Percentiles rank a stretch among this genome's conserved stretches.
Conservation (phyloP, 2,888 invertebrate genomes). For the Caenorhabditis doughertyi region DNA sequence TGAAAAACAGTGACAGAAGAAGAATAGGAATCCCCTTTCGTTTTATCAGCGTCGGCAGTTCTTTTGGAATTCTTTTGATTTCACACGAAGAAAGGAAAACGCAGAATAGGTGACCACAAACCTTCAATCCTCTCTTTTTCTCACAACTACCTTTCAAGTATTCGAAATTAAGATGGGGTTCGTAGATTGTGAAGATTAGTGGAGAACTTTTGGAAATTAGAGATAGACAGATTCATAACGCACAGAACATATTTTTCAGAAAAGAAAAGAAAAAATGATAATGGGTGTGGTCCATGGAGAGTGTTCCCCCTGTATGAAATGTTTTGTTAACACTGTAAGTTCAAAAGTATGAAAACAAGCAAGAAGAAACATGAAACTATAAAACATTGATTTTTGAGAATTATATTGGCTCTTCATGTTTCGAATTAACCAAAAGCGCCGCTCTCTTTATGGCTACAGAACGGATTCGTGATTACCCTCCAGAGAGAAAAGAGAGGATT, state of each 20-base stretch:
- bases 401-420: no score
- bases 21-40: background rate
- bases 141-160: slow-evolving; percentile 24
- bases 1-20: background rate
- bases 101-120: slow-evolving; percentile 26
- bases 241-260: slow-evolving; percentile 6
- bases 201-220: background rate
- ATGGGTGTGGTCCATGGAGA: slow-evolving; percentile 11
- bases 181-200: background rate
- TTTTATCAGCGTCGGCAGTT: slow-evolving; percentile 5
- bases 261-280: background rate
- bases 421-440: no score
- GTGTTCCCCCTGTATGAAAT: background rate
- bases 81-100: slow-evolving; percentile 20
- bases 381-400: background rate
- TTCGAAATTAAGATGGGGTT: background rate
- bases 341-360: background rate
- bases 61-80: slow-evolving; percentile 23
- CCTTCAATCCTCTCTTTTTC: slow-evolving; percentile 10
- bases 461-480: no score
- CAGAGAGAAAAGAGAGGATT: no score
- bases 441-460: no score
- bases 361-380: no score
- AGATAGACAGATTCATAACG: slow-evolving; percentile 7
- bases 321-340: background rate